Base-by-base conservation (phyloP, 2,797 vertebrate species). In the Apogon hyalosoma region DNA sequence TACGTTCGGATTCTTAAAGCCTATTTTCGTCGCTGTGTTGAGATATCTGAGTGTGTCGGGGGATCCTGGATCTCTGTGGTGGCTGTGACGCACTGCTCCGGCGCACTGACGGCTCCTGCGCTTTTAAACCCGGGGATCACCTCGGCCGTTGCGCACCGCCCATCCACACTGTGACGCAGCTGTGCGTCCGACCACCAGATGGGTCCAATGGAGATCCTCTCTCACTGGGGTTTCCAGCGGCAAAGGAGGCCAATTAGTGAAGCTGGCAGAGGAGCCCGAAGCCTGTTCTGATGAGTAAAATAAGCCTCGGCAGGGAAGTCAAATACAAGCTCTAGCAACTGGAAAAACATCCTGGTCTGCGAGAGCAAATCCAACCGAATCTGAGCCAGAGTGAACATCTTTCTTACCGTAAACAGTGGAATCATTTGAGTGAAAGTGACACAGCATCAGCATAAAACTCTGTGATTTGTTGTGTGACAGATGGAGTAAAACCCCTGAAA, bases 71-170 rank as follows among this genome's bases (percentile, higher is more conserved):
- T 87, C 71, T 70, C 70, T 83, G 63, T 75, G 90, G 79, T 92
- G 92, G 89, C 90, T 84, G 94, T 97, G 96, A 98, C 96, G 96
- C 96, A 95, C 93, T 92, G 92, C 90, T 92, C 84, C 84, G 78
- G 76, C 84, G 78, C 76, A 55, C 75, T 3, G 69, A 82, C 83
- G 92, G 85, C 93, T 86, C 77, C 92, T 80, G 94, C 88, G 86
- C 95, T 96, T 97, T 94, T 97, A 97, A 97, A 97, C 92, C 84
- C 91, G 96, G 96, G 96, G 96, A 97, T 96, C 93, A 95, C 97
- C 96, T 93, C 93, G 86, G 73, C 56, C 3, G 50, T 56, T 80
- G 77, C 67, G 86, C 90, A 28, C 90, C 93, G 92, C 91, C 90
- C 85, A 84, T 84, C 33, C 16, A 9, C 21, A 53, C 88, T 68